Evolutionary conservation across 1,140 invertebrate species (phyloP).

Genomic region (Conopomorpha cramerella): DNA sequence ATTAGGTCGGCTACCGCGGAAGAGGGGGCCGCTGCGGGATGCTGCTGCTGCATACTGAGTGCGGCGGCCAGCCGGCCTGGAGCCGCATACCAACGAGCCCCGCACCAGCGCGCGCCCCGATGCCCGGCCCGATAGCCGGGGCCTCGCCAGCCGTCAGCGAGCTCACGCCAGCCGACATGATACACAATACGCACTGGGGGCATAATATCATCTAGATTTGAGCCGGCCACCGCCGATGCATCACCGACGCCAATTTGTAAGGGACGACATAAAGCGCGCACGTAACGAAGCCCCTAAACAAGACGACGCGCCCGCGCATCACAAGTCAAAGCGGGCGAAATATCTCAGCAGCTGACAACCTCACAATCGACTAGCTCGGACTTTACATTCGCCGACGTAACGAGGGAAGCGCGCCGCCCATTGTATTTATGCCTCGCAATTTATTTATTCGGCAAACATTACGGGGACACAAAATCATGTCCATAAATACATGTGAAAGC

Average conservation of each 20-base stretch:
- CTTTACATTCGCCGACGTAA: slow-evolving; percentile 54
- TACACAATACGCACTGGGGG: slow-evolving; percentile 14
- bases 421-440: slow-evolving; percentile 56
- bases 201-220: slow-evolving; percentile 18
- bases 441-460: slow-evolving; percentile 59
- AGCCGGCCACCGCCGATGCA: slow-evolving; percentile 11
- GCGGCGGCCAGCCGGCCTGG: not conserved
- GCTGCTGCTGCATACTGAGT: slow-evolving; percentile 37
- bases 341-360: slow-evolving; percentile 46
- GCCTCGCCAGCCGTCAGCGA: too few relatives aligned
- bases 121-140: too few relatives aligned
- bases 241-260: slow-evolving; percentile 43
- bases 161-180: slow-evolving; percentile 6
- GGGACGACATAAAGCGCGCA: slow-evolving; percentile 33
- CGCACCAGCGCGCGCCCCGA: not conserved
- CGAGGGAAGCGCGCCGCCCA: slow-evolving; percentile 42
- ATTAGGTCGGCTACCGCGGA: slow-evolving; percentile 43
- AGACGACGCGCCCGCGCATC: slow-evolving; percentile 37
- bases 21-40: slow-evolving; percentile 36
- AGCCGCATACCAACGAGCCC: not conserved
- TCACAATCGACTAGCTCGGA: slow-evolving; percentile 34
- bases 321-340: slow-evolving; percentile 21
- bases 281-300: slow-evolving; percentile 53
- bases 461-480: slow-evolving; percentile 57
- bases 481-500: slow-evolving; percentile 58